Conservation (phyloP, 2,888 invertebrate species). For the Aleiodes alternator region DNA sequence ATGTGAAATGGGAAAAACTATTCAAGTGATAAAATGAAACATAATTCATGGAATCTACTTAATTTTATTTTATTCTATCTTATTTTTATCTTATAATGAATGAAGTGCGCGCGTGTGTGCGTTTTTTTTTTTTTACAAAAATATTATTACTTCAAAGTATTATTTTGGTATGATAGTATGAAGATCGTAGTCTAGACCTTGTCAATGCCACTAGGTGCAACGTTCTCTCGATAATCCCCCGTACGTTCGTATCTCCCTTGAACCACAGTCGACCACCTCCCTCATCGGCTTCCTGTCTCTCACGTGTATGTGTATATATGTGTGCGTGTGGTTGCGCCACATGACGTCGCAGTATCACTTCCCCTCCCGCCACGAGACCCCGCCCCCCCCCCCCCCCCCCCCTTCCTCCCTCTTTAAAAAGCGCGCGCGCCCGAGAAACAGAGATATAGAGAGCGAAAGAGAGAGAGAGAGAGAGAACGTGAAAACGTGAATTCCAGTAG, state of each 20-base stretch:
- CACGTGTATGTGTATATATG: background rate
- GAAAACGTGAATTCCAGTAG: background rate
- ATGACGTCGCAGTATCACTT: slow-evolving; percentile 23
- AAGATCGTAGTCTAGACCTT: slow-evolving; percentile 66
- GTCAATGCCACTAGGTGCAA: slow-evolving; percentile 69
- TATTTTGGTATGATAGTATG: slow-evolving; percentile 15
- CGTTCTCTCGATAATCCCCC: slow-evolving; percentile 53
- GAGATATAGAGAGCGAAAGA: background rate
- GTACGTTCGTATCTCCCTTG: slow-evolving; percentile 26
- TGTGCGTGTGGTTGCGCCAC: background rate
- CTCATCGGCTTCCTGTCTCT: slow-evolving; percentile 7
- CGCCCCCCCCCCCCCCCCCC: background rate
- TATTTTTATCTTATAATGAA: no score
- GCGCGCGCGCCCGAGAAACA: background rate
- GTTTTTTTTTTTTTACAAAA: no score
- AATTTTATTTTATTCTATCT: no score
- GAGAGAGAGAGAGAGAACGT: background rate
- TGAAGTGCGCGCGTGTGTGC: background rate
- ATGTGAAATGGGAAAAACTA: no score
- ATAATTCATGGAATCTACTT: no score
- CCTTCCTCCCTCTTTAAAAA: background rate
- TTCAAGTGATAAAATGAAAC: no score
- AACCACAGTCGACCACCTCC: slow-evolving; percentile 26
- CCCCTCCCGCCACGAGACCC: background rate
- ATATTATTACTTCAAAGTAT: background rate